A percentile compares a stretch with the other conserved stretches of the same genome.
These are phyloP conservation scores for Felis chaus DNA, from an alignment of 2,113 vertebrate genomes.

Conservation along the genomic window DNA sequence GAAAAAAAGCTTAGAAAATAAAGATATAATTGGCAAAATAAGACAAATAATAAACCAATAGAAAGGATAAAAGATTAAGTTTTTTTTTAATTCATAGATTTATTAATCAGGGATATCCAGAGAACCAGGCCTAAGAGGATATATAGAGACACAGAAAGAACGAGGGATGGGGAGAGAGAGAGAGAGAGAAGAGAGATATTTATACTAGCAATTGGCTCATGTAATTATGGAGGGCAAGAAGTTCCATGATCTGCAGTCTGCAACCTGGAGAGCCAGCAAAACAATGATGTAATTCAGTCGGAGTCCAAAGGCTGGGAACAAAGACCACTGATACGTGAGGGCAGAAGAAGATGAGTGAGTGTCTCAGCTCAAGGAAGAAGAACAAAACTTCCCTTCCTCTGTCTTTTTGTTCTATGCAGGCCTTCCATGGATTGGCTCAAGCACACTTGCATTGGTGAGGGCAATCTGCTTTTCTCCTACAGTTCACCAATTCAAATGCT, in stretches of 20 bases:
- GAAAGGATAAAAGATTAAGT: neutral
- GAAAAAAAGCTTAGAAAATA: neutral
- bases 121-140: neutral
- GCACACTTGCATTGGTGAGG: neutral
- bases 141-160: too few relatives aligned
- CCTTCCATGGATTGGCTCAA: neutral
- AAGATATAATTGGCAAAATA: neutral
- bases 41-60: neutral
- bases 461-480: neutral
- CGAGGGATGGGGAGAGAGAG: too few relatives aligned
- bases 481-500: neutral
- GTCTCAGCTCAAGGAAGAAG: neutral
- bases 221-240: neutral
- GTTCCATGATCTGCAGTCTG: neutral
- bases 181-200: neutral
- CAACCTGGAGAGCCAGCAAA: neutral
- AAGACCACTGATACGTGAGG: neutral
- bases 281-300: neutral
- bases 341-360: neutral
- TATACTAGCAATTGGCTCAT: neutral
- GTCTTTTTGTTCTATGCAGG: neutral
- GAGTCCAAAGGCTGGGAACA: neutral
- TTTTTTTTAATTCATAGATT: neutral
- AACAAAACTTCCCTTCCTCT: neutral
- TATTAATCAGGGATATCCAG: neutral